Evolutionary conservation across 1,140 invertebrate genomes (phyloP), one percentile per base, ranked within the genome.

Genomic region (Nasonia giraulti): DNA sequence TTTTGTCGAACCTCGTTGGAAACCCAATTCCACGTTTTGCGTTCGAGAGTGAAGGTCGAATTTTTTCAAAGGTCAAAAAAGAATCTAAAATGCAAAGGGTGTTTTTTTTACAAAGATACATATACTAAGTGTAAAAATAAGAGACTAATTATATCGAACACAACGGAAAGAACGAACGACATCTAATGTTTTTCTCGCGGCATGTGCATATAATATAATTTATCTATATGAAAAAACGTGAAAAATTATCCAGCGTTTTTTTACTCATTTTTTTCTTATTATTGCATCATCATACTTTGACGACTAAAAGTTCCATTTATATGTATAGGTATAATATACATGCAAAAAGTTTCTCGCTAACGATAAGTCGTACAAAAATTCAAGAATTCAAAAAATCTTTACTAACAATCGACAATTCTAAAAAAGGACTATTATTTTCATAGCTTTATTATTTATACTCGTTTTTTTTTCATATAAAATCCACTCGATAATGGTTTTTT

Each of bases 281-380:
- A 62, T 62, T 0, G 4, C 55, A 62, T 62, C 17, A 0, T 20
- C 20, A n/a, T 7, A 20, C 20, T 33, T 77, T 17, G 62, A 77
- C 55, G 77, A 77, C 78, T 68, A 83, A 77, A 83, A 69, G n/a
- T 77, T 78, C 17, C 75, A 75, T 37, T 82, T 31, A 75, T 44
- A 8, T 76, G 8, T 78, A 77, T 78, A 5, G 69, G 69, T 83
- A 75, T 47, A 37, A 40, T 82, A 73, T 40, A 40, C 74, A 79
- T 84, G 76, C 47, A 84, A 84, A 79, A 80, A 84, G 66, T 50
- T 83, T n/a, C 17, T 79, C 68, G 69, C 68, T 79, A 69, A 84
- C 77, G 62, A 79, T 79, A 79, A 73, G 8, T 79, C 27, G 77
- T 84, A 84, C 77, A 80, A 84, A 84, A 84, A 80, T 80, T 80